A percentile compares a stretch with the other conserved stretches of the same genome.
Conservation (phyloP, 2,797 vertebrate genomes). For the Steatocranus sp. region DNA sequence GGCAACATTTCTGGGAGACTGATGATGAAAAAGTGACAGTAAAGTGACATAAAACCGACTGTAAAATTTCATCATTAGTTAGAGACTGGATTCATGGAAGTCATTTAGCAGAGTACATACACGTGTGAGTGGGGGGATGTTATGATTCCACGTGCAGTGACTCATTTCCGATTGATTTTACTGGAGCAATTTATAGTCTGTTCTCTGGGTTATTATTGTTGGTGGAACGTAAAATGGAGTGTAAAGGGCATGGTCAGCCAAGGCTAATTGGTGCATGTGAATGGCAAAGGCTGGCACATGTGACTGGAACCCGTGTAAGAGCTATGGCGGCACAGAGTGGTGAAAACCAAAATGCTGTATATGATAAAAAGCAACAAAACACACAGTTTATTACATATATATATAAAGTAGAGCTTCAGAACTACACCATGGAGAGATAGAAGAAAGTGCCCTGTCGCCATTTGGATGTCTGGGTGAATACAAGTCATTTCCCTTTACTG, state of each 20-base stretch:
- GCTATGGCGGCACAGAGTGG: background rate
- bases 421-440: accelerated
- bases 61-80: background rate
- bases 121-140: background rate
- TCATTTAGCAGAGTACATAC: background rate
- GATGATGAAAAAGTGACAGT: background rate
- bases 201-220: background rate
- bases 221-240: background rate
- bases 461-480: background rate
- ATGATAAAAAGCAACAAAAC: background rate
- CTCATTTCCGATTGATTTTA: background rate
- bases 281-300: background rate
- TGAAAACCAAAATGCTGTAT: background rate
- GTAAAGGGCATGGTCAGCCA: background rate
- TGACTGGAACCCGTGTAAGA: background rate
- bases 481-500: background rate
- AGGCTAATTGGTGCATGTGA: background rate
- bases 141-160: background rate
- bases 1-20: background rate
- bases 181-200: background rate
- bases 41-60: background rate
- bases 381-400: background rate
- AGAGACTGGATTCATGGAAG: background rate
- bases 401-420: background rate
- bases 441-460: background rate